These are phyloP conservation scores for Hoplostethus mediterraneus DNA, from an alignment of 2,797 vertebrate species.

Conservation along the genomic window DNA sequence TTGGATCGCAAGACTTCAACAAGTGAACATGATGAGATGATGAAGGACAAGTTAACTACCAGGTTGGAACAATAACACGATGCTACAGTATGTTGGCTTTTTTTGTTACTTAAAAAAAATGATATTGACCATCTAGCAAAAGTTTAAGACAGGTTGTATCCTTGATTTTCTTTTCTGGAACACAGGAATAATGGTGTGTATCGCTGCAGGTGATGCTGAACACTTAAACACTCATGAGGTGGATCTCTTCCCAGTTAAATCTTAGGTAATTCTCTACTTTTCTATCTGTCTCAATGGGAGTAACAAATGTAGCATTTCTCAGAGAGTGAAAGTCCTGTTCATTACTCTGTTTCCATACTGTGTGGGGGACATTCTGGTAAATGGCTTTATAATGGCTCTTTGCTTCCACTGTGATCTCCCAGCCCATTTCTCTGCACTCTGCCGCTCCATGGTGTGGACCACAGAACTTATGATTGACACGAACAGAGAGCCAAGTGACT, in stretches of 20 bases:
- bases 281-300: constrained; percentile 57
- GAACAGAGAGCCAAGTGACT: constrained; percentile 45
- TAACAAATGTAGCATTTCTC: constrained; percentile 64
- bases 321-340: constrained; percentile 70
- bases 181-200: neutral
- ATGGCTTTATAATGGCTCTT: constrained; percentile 80
- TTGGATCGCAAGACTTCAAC: too few relatives aligned
- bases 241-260: constrained; percentile 44
- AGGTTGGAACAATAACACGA: too few relatives aligned
- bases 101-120: too few relatives aligned
- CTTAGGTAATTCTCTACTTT: constrained; percentile 71
- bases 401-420: constrained; percentile 65
- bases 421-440: constrained; percentile 69
- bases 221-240: constrained; percentile 39
- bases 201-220: constrained; percentile 10
- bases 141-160: too few relatives aligned
- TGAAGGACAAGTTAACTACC: too few relatives aligned
- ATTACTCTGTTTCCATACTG: constrained; percentile 63
- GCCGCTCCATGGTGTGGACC: constrained; percentile 42
- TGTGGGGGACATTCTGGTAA: constrained; percentile 70
- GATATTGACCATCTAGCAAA: too few relatives aligned
- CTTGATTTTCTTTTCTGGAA: too few relatives aligned
- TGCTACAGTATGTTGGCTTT: too few relatives aligned
- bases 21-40: too few relatives aligned
- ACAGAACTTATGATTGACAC: constrained; percentile 8